Evolutionary conservation across 2,797 vertebrate genomes (phyloP), one percentile per base, ranked within the genome.

Genomic region (Loriculus beryllinus): DNA sequence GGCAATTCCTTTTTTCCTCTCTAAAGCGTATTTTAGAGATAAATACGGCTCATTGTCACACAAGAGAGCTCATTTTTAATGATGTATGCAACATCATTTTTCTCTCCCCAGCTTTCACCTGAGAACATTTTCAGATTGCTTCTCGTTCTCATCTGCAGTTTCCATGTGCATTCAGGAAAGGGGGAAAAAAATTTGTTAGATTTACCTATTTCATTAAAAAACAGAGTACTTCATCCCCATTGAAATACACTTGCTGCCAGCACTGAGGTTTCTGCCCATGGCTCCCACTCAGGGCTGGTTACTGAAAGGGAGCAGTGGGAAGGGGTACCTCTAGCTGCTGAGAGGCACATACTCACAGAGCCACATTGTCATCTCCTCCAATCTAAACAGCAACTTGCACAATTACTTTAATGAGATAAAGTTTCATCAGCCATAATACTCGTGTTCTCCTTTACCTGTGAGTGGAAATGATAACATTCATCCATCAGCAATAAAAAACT

Each of bases 131-230:
- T 42, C 40, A 65, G 18, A 19, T 86, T 86, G 68, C 16, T 92
- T 83, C 45, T 71, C 65, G 31, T 92, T 83, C 49, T 71, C 65
- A 33, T 29, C 16, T 71, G 35, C 33, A 14, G 18, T 51, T 88
- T 77, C 21, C 60, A 82, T 12, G 51, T 2, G 2, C 0, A 1
- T 70, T 92, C 22, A 35, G 68, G 37, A 78, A 86, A 67, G 29
- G 8, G 2, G 9, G 4, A 1, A 8, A 4, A 8, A 15, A 60
- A 33, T 0, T 9, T n/a, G 31, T 33, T 84, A 20, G 6, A 18
- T 87, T 65, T 22, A 42, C 12, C 6, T 51, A 3, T 69, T 64
- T 59, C 31, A 3, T 86, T 63, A 2, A 28, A 64, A 68, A 78
- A 40, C 21, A 48, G 57, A 60, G 37, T 19, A 39, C 26, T 49